Evolutionary conservation across 2,888 invertebrate genomes (phyloP), one percentile per base, ranked within the genome.

Genomic region (Drosophila lacicola): DNA sequence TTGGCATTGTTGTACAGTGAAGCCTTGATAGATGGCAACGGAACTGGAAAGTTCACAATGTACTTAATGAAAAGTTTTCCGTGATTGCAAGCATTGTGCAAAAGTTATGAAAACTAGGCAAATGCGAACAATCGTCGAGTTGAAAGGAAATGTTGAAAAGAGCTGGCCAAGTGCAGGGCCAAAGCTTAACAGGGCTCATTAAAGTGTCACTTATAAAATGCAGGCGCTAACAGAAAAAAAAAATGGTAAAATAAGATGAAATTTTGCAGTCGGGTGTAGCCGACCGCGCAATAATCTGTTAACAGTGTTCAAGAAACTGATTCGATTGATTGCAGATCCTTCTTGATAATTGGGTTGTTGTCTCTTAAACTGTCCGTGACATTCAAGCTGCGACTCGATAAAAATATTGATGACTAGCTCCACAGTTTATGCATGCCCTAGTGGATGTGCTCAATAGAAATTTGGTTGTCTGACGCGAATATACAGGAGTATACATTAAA

Each of bases 181-280:
- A 14, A 19, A 37, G n/a, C 41, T 44, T 25, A 42, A 41, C 46
- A 10, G 13, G 19, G 25, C 41, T 53, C 51, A 65, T 67, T 64
- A 62, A 56, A 45, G 60, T 60, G 37, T 4, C 63, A 41, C 13
- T 51, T 55, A 61, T 60, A 50, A 62, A 68, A 50, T 34, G 54
- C 65, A 49, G 53, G 73, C 50, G 51, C 1, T 9, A 19, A 8
- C 8, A 17, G 1, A 33, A 17, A 11, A 44, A 45, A n/a, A n/a
- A 36, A 0, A 5, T 25, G 25, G 8, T 25, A 25, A 49, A 49
- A 34, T 34, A 34, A 49, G 19, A 8, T 3, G 10, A 3, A 33
- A 6, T 3, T 6, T 2, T 1, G 8, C 13, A 3, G 29, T 29
- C 29, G 29, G 29, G 29, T 17, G 11, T 29, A 3, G 2, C 8